A percentile compares a stretch with the other conserved stretches of the same genome.
Evolutionary conservation across 1,140 invertebrate genomes (phyloP).

Genomic region (Drosophila navojoa): DNA sequence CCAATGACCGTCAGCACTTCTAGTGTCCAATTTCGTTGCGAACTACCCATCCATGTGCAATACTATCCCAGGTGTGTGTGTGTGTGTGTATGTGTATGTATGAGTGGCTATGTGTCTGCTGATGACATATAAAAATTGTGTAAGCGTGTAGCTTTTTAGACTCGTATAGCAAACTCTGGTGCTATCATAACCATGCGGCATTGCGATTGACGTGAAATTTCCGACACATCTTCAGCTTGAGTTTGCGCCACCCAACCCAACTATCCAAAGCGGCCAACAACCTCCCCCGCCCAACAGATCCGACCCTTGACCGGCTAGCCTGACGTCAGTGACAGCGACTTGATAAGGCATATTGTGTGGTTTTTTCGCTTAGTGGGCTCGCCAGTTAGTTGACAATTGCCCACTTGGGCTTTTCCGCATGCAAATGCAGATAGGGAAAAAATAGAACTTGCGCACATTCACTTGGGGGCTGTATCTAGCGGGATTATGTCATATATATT

Average conservation of each 20-base stretch:
- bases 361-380: neutral
- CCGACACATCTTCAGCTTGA: constrained; percentile 60
- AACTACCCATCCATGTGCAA: constrained; percentile 66
- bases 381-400: neutral
- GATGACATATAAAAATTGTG: constrained; percentile 44
- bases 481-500: neutral
- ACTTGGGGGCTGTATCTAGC: neutral
- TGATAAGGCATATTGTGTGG: constrained; percentile 11
- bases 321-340: constrained; percentile 40
- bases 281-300: neutral
- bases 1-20: constrained; percentile 42
- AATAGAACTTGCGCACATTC: constrained; percentile 7
- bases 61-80: constrained; percentile 69
- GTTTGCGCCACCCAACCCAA: constrained; percentile 19
- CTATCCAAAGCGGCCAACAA: too few relatives aligned
- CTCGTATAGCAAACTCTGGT: neutral
- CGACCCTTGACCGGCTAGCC: neutral
- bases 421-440: constrained; percentile 11
- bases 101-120: constrained; percentile 17
- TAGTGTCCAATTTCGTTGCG: constrained; percentile 53
- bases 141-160: constrained; percentile 8
- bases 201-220: constrained; percentile 44
- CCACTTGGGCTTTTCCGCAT: constrained; percentile 15
- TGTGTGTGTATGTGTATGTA: neutral
- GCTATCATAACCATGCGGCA: constrained; percentile 9